Base-by-base conservation (phyloP, 2,888 invertebrate genomes). In the Entomobrya proxima region DNA sequence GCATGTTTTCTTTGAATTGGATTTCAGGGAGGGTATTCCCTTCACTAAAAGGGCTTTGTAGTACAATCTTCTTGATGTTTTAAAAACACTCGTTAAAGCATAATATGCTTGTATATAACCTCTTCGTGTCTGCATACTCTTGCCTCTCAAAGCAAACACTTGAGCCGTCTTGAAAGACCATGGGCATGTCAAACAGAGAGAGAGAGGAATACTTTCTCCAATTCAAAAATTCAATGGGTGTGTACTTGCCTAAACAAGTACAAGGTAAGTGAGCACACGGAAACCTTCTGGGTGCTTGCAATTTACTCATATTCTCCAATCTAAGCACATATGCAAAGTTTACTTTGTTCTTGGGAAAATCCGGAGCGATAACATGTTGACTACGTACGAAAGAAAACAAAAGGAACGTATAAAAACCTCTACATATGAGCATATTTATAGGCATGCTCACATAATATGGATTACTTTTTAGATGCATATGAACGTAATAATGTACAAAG, bases 271-370 rank as follows among this genome's bases (percentile, higher is more conserved):
- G 6, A 37, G 5, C 6, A 50, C 50, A 50, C 9, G 21, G 24
- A 9, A 55, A 1, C 9, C 21, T 44, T 27, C 44, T 69, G 15
- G n/a, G 35, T 32, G n/a, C 24, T 27, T 18, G 27, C 40, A 44
- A 55, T 55, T 69, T 44, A 21, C 15, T 37, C 44, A 24, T 40
- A 21, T 21, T 27, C 24, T 67, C 21, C n/a, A 30, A 47, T 72
- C 27, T 72, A 64, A 64, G 64, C 15, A 61, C 77, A 47, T 40
- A 32, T 50, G 24, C 11, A 79, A 79, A 64, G 78, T 79, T 64
- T 79, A 79, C 78, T 79, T 79, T 79, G 75, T 75, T 52, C 52
- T 75, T 52, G 52, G 24, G 35, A 55, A 75, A 75, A 79, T 79
- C 52, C 37, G 13, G 24, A 67, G 50, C 2, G 69, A 67, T 52